Evolutionary conservation across 2,888 invertebrate genomes (phyloP).

Genomic region (Callyntrura guangdongensis): DNA sequence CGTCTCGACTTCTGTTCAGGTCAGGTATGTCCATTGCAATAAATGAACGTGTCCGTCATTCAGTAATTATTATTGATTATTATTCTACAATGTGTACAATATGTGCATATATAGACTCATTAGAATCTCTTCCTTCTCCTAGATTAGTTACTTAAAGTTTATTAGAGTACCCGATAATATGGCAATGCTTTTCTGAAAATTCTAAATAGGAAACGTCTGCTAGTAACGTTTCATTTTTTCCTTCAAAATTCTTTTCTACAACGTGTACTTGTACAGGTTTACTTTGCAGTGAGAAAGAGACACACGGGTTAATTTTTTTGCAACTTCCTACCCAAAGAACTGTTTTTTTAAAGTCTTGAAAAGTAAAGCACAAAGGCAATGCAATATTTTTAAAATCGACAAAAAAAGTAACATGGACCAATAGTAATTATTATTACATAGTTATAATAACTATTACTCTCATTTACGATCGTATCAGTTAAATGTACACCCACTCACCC

Average conservation of each 20-base stretch:
- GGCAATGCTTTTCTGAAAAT: constrained; percentile 5
- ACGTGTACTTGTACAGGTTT: not conserved
- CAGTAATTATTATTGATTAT: not conserved
- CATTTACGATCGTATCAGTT: not conserved
- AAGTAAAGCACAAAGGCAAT: constrained; percentile 51
- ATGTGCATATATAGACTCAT: not conserved
- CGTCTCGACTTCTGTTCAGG: not conserved
- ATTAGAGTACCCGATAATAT: not conserved
- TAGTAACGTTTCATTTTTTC: no score
- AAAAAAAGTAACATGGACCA: not conserved
- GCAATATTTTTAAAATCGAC: constrained; percentile 18
- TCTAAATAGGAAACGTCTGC: not conserved
- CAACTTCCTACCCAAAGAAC: not conserved
- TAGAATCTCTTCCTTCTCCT: no score
- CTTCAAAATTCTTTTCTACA: not conserved
- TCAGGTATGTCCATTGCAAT: constrained; percentile 43
- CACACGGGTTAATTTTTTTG: not conserved
- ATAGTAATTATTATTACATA: constrained; percentile 29
- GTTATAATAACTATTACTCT: not conserved
- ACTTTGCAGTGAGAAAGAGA: not conserved
- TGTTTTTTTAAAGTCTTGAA: constrained; percentile 33
- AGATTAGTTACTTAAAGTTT: not conserved
- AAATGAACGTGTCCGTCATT: constrained; percentile 58
- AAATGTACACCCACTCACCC: not conserved
- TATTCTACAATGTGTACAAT: not conserved